Percentiles rank a stretch among this genome's conserved stretches.
Conservation (phyloP, 2,113 vertebrate genomes). For the Colossoma macropomum region DNA sequence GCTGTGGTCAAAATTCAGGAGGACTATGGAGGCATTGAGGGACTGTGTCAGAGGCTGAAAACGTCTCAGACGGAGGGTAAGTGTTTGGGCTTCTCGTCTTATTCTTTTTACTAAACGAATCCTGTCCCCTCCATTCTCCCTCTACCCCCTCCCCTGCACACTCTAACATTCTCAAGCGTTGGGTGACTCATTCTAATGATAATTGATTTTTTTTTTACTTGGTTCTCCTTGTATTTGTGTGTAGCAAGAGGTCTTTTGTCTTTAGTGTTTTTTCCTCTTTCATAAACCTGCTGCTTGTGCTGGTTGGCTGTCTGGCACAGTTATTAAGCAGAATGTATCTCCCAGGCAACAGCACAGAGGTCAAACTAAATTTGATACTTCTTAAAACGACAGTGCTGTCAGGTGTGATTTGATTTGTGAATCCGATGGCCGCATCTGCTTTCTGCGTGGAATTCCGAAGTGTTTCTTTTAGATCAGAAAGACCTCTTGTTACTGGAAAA, state of each 20-base stretch:
- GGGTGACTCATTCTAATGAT: constrained; percentile 50
- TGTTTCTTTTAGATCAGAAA: background rate
- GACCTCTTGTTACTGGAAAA: background rate
- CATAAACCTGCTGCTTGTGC: constrained; percentile 16
- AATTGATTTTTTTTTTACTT: constrained; percentile 59
- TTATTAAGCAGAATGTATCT: constrained; percentile 64
- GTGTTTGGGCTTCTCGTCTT: constrained; percentile 46
- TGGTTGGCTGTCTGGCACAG: constrained; percentile 46
- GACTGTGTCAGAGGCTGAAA: constrained; percentile 92
- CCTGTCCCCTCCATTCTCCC: background rate
- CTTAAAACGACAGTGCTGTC: constrained; percentile 20
- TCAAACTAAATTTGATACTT: constrained; percentile 61
- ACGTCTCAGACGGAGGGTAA: constrained; percentile 96
- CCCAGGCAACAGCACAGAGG: constrained; percentile 62
- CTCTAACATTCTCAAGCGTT: background rate
- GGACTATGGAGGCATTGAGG: constrained; percentile 90
- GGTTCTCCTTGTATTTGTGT: background rate
- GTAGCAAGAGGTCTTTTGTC: background rate
- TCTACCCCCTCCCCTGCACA: background rate
- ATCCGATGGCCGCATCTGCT: background rate
- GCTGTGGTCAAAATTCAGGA: constrained; percentile 98
- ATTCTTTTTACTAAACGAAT: background rate
- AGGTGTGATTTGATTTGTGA: background rate
- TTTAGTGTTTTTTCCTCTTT: background rate
- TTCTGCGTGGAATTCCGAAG: background rate